phyloP scores from a whole-genome alignment of 2,113 vertebrate genomes.

The Rallus limicola region DNA sequence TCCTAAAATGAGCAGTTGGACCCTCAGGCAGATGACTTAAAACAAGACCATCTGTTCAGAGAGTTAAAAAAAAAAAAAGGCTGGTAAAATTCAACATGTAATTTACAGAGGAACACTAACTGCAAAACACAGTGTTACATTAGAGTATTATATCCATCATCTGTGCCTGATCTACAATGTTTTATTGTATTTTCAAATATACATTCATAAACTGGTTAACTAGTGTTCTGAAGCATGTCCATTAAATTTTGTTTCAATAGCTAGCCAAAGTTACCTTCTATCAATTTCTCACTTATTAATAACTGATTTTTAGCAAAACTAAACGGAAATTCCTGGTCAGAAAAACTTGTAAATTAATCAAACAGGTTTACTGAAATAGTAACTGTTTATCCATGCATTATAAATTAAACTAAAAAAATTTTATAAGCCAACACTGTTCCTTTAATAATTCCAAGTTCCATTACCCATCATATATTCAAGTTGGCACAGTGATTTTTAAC shows the following conservation, averaged over 20 bases:
- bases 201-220: neutral
- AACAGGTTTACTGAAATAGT: neutral
- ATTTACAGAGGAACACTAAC: neutral
- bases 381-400: neutral
- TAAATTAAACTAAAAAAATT: neutral
- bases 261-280: neutral
- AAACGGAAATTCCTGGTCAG: neutral
- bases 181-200: neutral
- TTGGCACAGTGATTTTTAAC: neutral
- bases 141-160: neutral
- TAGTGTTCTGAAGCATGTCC: neutral
- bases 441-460: neutral
- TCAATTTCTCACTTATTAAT: accelerated
- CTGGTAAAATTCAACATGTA: neutral
- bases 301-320: neutral
- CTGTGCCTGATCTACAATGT: neutral
- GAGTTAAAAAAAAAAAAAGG: slow-evolving; percentile 71
- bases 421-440: neutral
- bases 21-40: slow-evolving; percentile 94
- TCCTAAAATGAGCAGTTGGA: slow-evolving; percentile 96
- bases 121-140: neutral
- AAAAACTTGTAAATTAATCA: neutral
- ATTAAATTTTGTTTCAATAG: neutral
- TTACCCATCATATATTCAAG: neutral
- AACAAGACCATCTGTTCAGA: slow-evolving; percentile 89